These are phyloP conservation scores for Drosophila lutescens DNA, from an alignment of 2,888 invertebrate species.

Conservation along the genomic window DNA sequence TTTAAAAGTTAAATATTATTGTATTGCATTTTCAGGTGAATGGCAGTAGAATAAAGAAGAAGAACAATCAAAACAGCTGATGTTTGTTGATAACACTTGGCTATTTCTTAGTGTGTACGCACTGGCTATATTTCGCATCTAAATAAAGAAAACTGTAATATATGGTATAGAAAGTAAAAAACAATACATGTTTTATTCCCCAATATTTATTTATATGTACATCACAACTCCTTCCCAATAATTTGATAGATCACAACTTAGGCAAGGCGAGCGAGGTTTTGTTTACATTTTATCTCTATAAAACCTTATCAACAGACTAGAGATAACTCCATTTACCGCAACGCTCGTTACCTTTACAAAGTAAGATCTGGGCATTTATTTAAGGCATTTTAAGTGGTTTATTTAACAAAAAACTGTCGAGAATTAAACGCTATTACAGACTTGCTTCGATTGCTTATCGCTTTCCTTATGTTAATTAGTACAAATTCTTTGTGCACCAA, in stretches of 20 bases:
- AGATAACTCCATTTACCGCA: no score
- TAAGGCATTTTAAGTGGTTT: constrained; percentile 49
- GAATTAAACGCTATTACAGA: constrained; percentile 25
- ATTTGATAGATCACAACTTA: no score
- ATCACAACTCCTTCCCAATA: no score
- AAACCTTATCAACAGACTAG: no score
- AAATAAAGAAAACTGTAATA: no score
- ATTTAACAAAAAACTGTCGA: constrained; percentile 20
- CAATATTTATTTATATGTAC: no score
- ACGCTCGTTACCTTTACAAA: no score
- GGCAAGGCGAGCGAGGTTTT: no score
- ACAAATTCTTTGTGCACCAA: neutral
- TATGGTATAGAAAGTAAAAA: no score
- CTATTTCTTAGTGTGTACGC: neutral
- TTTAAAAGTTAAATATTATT: constrained; percentile 1
- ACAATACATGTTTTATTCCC: no score
- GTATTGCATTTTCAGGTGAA: neutral
- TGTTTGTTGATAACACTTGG: neutral
- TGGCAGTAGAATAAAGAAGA: constrained; percentile 3
- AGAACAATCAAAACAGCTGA: constrained; percentile 18
- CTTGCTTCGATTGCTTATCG: constrained; percentile 32
- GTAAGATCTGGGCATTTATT: constrained; percentile 52
- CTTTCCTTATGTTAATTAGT: neutral
- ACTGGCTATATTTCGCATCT: neutral
- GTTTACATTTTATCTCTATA: no score